These are phyloP conservation scores for Cydia amplana DNA, from an alignment of 1,140 invertebrate species.

Conservation along the genomic window DNA sequence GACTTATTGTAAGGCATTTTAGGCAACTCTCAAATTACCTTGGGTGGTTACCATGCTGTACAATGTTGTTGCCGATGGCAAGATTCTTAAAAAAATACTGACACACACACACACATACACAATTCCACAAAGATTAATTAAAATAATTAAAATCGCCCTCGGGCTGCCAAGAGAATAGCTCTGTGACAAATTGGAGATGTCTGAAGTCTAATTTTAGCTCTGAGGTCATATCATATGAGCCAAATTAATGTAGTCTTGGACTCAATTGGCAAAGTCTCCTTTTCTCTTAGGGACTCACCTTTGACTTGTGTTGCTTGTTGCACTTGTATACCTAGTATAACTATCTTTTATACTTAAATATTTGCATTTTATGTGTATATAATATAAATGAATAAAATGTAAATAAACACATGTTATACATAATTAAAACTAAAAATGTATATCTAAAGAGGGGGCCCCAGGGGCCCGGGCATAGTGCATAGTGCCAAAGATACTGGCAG, in stretches of 20 bases:
- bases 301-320: background rate
- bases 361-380: too few species aligned
- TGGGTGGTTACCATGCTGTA: background rate
- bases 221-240: constrained; percentile 2
- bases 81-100: background rate
- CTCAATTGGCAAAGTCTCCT: constrained; percentile 12
- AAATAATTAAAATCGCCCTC: background rate
- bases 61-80: background rate
- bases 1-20: too few species aligned
- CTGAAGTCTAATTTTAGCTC: constrained; percentile 6
- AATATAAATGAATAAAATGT: too few species aligned
- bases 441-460: too few species aligned
- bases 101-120: background rate
- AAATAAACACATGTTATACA: too few species aligned
- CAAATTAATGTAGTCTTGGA: background rate
- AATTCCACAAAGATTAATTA: background rate
- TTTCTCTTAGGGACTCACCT: background rate
- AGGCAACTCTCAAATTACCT: background rate
- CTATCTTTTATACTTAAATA: too few species aligned
- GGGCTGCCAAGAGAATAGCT: background rate
- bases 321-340: background rate
- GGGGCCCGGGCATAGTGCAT: too few species aligned
- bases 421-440: too few species aligned
- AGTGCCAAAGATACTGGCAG: too few species aligned
- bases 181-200: constrained; percentile 4